A percentile compares a stretch with the other conserved stretches of the same genome.
These are phyloP conservation scores for Rhamphomyia laevipes DNA, from an alignment of 2,888 invertebrate species.

Conservation along the genomic window DNA sequence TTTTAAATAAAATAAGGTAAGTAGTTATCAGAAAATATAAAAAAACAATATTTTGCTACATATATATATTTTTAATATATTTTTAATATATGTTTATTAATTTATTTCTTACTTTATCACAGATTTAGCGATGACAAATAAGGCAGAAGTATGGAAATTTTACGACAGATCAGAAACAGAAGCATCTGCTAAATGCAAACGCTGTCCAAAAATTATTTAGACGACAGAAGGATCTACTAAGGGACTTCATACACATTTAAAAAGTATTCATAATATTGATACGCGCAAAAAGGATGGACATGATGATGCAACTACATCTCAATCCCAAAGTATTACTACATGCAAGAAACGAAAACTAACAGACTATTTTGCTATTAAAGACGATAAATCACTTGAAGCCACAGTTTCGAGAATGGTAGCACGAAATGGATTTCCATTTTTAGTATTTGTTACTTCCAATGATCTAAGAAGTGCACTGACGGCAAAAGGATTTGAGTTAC, in stretches of 20 bases:
- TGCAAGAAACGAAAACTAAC: conserved; percentile 1
- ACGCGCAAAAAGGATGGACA: background rate
- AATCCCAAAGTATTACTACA: conserved; percentile 1
- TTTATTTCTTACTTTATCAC: background rate
- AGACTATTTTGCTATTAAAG: background rate
- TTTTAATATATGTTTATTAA: background rate
- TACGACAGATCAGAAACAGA: background rate
- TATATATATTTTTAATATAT: background rate
- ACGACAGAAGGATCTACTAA: background rate
- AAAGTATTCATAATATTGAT: conserved; percentile 1
- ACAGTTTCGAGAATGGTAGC: conserved; percentile 3
- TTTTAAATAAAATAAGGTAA: background rate
- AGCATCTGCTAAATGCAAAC: background rate
- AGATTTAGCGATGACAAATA: conserved; percentile 1
- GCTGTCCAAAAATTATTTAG: background rate
- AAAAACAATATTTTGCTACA: background rate
- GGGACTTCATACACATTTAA: background rate
- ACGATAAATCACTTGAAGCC: conserved; percentile 1
- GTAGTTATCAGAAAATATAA: background rate
- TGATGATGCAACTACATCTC: conserved; percentile 2
- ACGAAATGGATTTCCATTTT: conserved; percentile 4
- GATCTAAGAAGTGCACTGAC: conserved; percentile 3
- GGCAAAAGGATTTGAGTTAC: conserved; percentile 2
- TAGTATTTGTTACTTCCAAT: conserved; percentile 2
- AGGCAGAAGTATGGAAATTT: background rate